Evolutionary conservation across 2,797 vertebrate species (phyloP).

Genomic region (Coreius guichenoti): DNA sequence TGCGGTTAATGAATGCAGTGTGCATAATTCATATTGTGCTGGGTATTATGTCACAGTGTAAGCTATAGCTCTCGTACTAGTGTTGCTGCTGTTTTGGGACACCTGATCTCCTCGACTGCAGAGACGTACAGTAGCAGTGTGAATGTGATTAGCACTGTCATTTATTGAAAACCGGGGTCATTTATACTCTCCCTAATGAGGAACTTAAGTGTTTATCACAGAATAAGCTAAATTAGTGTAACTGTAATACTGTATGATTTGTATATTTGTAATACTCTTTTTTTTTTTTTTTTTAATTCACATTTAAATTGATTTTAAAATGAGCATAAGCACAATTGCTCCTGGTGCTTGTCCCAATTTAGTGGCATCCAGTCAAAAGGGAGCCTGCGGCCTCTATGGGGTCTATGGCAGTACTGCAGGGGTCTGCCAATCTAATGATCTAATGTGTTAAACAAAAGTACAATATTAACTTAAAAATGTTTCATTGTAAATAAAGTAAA

Average conservation of each 20-base stretch:
- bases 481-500: too few species aligned
- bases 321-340: not conserved
- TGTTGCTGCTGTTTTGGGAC: conserved; percentile 62
- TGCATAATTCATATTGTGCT: conserved; percentile 88
- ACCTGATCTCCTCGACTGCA: conserved; percentile 59
- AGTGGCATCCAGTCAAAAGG: not conserved
- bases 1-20: conserved; percentile 82
- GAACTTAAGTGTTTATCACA: not conserved
- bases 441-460: not conserved
- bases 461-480: not conserved
- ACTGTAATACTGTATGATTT: not conserved
- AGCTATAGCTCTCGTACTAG: conserved; percentile 69
- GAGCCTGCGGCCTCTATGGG: not conserved
- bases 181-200: not conserved
- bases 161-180: not conserved
- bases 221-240: not conserved
- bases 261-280: not conserved
- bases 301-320: conserved; percentile 11
- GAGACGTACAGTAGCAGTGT: conserved; percentile 13
- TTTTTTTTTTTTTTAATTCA: not conserved
- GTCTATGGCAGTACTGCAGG: not conserved
- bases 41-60: conserved; percentile 77
- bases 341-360: conserved; percentile 4
- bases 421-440: not conserved
- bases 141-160: conserved; percentile 17